These are phyloP conservation scores for Scaptomyza hsui DNA, from an alignment of 1,140 invertebrate species.

Conservation along the genomic window DNA sequence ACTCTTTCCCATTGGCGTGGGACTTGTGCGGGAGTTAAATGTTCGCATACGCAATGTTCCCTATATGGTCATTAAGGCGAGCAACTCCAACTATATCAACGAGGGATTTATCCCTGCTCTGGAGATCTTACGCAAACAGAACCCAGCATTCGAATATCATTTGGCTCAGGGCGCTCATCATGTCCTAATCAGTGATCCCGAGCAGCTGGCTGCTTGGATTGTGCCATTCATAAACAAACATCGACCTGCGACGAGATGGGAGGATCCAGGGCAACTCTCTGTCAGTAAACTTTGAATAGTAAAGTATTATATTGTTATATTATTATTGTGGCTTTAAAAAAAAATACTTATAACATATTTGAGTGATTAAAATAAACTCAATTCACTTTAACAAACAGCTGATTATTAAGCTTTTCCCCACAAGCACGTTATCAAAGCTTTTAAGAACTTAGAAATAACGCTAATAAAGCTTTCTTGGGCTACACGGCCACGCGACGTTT, in stretches of 20 bases:
- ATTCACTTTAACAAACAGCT: not conserved
- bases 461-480: no score
- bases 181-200: slow-evolving; percentile 16
- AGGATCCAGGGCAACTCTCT: slow-evolving; percentile 5
- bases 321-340: no score
- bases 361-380: not conserved
- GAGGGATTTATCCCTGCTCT: not conserved
- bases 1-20: not conserved
- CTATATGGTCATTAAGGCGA: slow-evolving; percentile 22
- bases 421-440: not conserved
- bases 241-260: slow-evolving; percentile 4
- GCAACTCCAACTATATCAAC: slow-evolving; percentile 8
- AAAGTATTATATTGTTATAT: no score
- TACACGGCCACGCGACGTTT: no score
- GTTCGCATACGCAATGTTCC: slow-evolving; percentile 16
- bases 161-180: slow-evolving; percentile 14
- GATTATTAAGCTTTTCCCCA: not conserved
- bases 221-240: slow-evolving; percentile 20
- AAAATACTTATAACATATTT: not conserved
- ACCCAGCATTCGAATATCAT: slow-evolving; percentile 28
- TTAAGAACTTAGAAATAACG: no score
- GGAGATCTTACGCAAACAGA: slow-evolving; percentile 21
- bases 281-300: slow-evolving; percentile 11
- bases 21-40: slow-evolving; percentile 5
- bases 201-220: slow-evolving; percentile 18